Base-by-base conservation (phyloP, 2,888 invertebrate genomes). In the Acanthococcus lagerstroemiae region DNA sequence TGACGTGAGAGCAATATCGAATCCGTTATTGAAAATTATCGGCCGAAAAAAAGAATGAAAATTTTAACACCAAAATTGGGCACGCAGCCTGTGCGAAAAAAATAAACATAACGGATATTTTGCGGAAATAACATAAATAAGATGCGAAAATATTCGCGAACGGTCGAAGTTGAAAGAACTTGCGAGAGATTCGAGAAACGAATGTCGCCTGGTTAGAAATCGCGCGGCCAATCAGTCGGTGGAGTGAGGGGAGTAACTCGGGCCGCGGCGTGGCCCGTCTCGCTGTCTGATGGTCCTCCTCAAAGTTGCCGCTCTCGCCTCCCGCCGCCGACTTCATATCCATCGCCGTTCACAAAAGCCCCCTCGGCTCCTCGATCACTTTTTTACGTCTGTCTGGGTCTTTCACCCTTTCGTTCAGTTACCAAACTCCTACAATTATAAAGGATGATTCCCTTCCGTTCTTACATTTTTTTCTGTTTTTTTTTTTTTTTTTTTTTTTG, bases 121-220 rank as follows among this genome's bases (percentile, higher is more conserved):
- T 46, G 60, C 60, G 60, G 60, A 60, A 60, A 60, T 60, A 50
- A 60, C 60, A 50, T 60, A 50, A 60, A 60, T 60, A 60, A 60
- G 27, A 46, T 26, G 60, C 60, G 26, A 60, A 60, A 60, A 60
- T 60, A 60, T 60, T 60, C 60, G 50, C 60, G 60, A 60, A 60
- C 50, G 60, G 60, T 60, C 58, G 60, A 60, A 60, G 60, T 60
- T 60, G 60, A 60, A 60, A 50, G 60, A 60, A 60, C 60, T 60
- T 60, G 48, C 21, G 50, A 60, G 50, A 60, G 60, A 60, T 48
- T 60, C 60, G 60, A 60, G 60, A 60, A 60, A 60, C 60, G 60
- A 60, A 60, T 50, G 60, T 60, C 60, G 60, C 60, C 60, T 46
- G 50, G 60, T 60, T 60, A 50, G 50, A 60, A 46, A 48, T 60